Base-by-base conservation (phyloP, 2,797 vertebrate species). In the Lerista edwardsae region DNA sequence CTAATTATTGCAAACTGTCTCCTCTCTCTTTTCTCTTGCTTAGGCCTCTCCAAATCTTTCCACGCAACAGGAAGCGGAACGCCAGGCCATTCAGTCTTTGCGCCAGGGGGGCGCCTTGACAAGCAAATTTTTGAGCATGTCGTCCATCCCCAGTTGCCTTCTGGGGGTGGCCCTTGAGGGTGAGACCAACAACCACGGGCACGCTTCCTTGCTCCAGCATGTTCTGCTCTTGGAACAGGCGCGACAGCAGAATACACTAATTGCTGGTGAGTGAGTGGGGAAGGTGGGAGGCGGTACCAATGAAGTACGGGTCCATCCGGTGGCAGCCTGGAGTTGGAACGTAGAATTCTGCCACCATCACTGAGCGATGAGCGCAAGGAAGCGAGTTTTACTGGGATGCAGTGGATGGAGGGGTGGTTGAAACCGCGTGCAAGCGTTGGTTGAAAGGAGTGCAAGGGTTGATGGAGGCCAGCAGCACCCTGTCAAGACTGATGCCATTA, bases 191-290 rank as follows among this genome's bases (percentile, higher is more conserved):
- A 94, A 97, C 88, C 96, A 97, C 0, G 95, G 97, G 71, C 97
- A 98, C 69, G 97, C 98, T 39, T 98, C 98, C 0, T 95, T 99
- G 89, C 91, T 99, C 86, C 98, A 98, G 91, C 98, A 99, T 0
- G 98, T 99, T 5, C 95, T 99, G 65, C 95, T 99, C 85, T 93
- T 99, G 93, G 98, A 99, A 90, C 98, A 99, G 95, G 98, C 98
- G 36, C 96, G 98, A 34, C 98, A 99, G 80, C 98, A 99, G 95
- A 98, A 95, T 81, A 95, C 97, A 2, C 97, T 99, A 89, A 97
- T 99, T 0, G 97, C 98, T 6, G 98, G 97, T 96, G 92, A 95
- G 93, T 44, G 55, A 27, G 55, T n/a, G n/a, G n/a, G n/a, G n/a
- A n/a, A n/a, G n/a, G n/a, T 3, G 12, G 23, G 82, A 15, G 19